These are phyloP conservation scores for Bombus cullumanus DNA, from an alignment of 1,140 invertebrate genomes.

Conservation along the genomic window DNA sequence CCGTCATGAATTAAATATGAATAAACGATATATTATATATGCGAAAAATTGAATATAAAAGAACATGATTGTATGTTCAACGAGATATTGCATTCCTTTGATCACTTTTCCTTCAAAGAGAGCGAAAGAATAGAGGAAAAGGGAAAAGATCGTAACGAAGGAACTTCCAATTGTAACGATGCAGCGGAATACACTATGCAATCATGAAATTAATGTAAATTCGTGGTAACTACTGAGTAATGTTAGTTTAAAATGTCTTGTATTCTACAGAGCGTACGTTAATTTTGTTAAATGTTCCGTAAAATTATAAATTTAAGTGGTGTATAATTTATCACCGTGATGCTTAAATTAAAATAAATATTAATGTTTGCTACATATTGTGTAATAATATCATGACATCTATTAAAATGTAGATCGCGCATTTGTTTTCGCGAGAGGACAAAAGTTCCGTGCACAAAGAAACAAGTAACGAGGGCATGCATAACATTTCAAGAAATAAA, in stretches of 20 bases:
- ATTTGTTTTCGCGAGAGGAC: slow-evolving; percentile 5
- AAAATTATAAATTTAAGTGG: not conserved
- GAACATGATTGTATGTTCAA: not conserved
- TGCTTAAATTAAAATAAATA: slow-evolving; percentile 2
- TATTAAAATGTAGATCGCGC: slow-evolving; percentile 7
- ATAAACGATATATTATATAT: too few relatives aligned
- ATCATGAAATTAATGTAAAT: not conserved
- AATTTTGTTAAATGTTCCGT: not conserved
- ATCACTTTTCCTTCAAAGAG: not conserved
- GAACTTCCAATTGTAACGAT: not conserved
- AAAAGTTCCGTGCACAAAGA: slow-evolving; percentile 14
- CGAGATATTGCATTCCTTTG: not conserved
- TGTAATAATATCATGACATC: not conserved
- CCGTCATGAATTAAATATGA: too few relatives aligned
- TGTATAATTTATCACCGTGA: not conserved
- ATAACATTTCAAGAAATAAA: slow-evolving; percentile 44
- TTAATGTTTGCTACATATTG: too few relatives aligned
- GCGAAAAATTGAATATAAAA: too few relatives aligned
- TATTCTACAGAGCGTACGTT: not conserved
- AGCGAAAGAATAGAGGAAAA: not conserved
- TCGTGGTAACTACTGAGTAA: not conserved
- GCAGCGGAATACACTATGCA: not conserved
- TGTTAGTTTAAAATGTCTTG: not conserved
- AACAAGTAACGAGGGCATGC: not conserved
- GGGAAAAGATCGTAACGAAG: not conserved